A percentile compares a stretch with the other conserved stretches of the same genome.
These are phyloP conservation scores for Halcyon senegalensis DNA, from an alignment of 2,113 vertebrate species.

Conservation along the genomic window DNA sequence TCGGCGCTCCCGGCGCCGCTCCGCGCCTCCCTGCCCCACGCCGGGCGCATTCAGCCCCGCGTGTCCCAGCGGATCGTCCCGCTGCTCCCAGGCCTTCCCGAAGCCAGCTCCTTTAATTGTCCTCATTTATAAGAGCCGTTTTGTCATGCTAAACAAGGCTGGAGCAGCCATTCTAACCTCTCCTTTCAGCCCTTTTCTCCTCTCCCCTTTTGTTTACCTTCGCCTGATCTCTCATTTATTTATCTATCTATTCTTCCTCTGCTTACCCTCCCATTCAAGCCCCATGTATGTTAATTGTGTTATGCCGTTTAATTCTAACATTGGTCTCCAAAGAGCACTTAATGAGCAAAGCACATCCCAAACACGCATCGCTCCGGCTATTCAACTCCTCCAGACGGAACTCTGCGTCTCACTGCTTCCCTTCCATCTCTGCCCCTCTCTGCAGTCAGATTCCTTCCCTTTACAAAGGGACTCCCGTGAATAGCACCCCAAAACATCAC, in stretches of 20 bases:
- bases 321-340: conserved; percentile 81
- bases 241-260: conserved; percentile 78
- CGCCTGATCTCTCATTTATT: conserved; percentile 80
- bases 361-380: conserved; percentile 72
- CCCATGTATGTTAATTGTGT: conserved; percentile 82
- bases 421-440: background rate
- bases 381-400: conserved; percentile 81
- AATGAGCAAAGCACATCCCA: conserved; percentile 82
- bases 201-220: conserved; percentile 78
- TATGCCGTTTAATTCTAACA: conserved; percentile 81
- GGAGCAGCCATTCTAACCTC: conserved; percentile 73
- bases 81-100: conserved; percentile 64
- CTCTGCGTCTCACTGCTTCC: conserved; percentile 65
- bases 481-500: conserved; percentile 25
- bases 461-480: conserved; percentile 63
- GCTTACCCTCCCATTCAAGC: conserved; percentile 76
- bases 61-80: conserved; percentile 50
- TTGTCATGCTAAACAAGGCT: conserved; percentile 84
- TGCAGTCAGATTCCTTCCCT: conserved; percentile 56
- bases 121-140: conserved; percentile 75
- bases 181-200: conserved; percentile 61
- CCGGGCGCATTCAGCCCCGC: conserved; percentile 1
- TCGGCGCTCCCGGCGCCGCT: background rate
- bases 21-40: conserved; percentile 1
- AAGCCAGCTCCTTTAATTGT: conserved; percentile 77